Evolutionary conservation across 2,888 invertebrate genomes (phyloP).

Genomic region (Tenthredo livida): DNA sequence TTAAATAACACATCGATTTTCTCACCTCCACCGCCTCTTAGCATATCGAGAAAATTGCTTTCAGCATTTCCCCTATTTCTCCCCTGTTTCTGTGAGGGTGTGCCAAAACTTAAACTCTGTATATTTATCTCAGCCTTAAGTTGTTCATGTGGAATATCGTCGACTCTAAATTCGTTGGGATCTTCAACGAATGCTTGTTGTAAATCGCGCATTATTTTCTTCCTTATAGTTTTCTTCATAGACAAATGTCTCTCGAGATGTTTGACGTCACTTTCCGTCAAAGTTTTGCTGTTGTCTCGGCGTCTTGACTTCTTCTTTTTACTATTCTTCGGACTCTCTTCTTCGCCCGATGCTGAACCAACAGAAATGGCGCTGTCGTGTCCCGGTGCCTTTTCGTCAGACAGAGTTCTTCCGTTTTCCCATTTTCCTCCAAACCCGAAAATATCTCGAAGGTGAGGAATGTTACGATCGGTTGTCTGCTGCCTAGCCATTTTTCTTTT

Average conservation of each 20-base stretch:
- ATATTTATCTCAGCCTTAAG: conserved; percentile 85
- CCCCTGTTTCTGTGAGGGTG: conserved; percentile 78
- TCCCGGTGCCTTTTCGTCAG: conserved; percentile 74
- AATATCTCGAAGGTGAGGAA: conserved; percentile 88
- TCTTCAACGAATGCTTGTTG: conserved; percentile 88
- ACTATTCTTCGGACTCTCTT: conserved; percentile 78
- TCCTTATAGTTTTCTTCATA: conserved; percentile 92
- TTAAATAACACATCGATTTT: conserved; percentile 12
- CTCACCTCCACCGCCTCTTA: conserved; percentile 81
- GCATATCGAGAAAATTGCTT: conserved; percentile 85
- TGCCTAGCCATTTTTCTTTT: conserved; percentile 69
- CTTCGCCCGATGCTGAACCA: conserved; percentile 77
- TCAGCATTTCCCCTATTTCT: conserved; percentile 79
- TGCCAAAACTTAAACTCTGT: conserved; percentile 83
- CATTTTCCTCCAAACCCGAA: conserved; percentile 82
- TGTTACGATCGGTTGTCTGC: conserved; percentile 86
- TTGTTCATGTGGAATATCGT: conserved; percentile 85
- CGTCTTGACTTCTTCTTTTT: conserved; percentile 83
- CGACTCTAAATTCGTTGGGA: conserved; percentile 86
- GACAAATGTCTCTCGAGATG: conserved; percentile 90
- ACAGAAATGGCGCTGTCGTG: conserved; percentile 77
- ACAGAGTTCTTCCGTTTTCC: conserved; percentile 70
- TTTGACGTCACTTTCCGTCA: conserved; percentile 85
- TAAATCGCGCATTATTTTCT: conserved; percentile 91
- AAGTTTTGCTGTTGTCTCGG: conserved; percentile 85